Evolutionary conservation across 2,797 vertebrate species (phyloP), one percentile per base, ranked within the genome.

Genomic region (Margarornis squamiger): DNA sequence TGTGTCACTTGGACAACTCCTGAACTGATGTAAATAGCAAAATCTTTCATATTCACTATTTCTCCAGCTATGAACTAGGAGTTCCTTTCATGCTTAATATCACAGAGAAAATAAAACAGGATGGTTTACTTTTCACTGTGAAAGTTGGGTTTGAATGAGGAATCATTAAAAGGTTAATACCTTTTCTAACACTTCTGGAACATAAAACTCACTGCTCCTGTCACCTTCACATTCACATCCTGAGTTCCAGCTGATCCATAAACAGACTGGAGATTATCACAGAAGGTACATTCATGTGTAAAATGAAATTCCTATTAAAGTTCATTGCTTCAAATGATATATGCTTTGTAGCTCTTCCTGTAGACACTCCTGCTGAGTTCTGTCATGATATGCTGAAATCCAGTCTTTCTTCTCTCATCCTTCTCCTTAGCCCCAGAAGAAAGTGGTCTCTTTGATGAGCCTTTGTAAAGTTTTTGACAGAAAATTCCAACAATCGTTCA

Each of bases 301-400:
- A 97, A 97, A 95, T 92, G 49, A 86, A 96, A 96, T 97, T 95
- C 83, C 48, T 95, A 95, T 92, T 95, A 83, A 96, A 97, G 95
- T 95, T 96, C 89, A 96, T 91, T 94, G 93, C 92, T 96, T 97
- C 93, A 85, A 74, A 54, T 95, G 90, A 95, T 96, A 95, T 88
- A 77, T 38, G 90, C 85, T 95, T 96, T 95, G 88, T 81, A 91
- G 78, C 58, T 92, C 91, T 96, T 96, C 82, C 89, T 77, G 38
- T 66, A 83, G 96, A 84, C 70, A 72, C 59, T 66, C 97, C 92
- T 97, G 95, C 96, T 96, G 97, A 84, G 93, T 77, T 96, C 79
- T 97, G 93, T 96, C 96, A 93, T 41, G 67, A 96, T 84, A 76
- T 10, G 27, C 72, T 84, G 80, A 95, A 94, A 97, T 91, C 36